Evolutionary conservation across 2,113 vertebrate genomes (phyloP).

Genomic region (Suncus etruscus): DNA sequence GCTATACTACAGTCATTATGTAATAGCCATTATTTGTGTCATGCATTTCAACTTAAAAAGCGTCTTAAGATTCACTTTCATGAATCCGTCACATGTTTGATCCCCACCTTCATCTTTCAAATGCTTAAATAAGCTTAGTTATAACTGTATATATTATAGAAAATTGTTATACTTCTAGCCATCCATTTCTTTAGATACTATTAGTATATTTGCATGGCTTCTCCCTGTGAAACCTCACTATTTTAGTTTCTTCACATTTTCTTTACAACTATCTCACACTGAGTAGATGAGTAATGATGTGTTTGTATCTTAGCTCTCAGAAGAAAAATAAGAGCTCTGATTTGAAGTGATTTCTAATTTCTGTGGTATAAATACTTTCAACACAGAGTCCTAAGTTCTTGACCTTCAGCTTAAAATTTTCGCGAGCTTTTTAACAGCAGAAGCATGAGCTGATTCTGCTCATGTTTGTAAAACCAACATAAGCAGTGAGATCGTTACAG

Average conservation of each 20-base stretch:
- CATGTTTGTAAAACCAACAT: no score
- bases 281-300: neutral
- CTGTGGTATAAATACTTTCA: neutral
- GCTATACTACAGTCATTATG: neutral
- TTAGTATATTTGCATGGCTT: neutral
- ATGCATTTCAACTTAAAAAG: constrained; percentile 1
- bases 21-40: neutral
- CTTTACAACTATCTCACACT: neutral
- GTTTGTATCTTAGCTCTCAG: neutral
- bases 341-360: constrained; percentile 25
- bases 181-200: neutral
- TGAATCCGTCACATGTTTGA: neutral
- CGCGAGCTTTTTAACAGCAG: constrained; percentile 11
- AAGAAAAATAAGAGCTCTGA: neutral
- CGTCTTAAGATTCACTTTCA: neutral
- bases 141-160: neutral
- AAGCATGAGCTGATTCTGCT: neutral
- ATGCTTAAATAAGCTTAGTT: neutral
- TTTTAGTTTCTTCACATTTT: neutral
- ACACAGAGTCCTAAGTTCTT: constrained; percentile 32
- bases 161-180: neutral
- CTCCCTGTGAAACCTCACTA: neutral
- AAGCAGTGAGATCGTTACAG: neutral
- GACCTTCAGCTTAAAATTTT: neutral
- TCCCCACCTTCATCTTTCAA: neutral